Percentiles rank a stretch among this genome's conserved stretches.
phyloP scores from a whole-genome alignment of 2,888 invertebrate species.

The Calliphora vomitoria region DNA sequence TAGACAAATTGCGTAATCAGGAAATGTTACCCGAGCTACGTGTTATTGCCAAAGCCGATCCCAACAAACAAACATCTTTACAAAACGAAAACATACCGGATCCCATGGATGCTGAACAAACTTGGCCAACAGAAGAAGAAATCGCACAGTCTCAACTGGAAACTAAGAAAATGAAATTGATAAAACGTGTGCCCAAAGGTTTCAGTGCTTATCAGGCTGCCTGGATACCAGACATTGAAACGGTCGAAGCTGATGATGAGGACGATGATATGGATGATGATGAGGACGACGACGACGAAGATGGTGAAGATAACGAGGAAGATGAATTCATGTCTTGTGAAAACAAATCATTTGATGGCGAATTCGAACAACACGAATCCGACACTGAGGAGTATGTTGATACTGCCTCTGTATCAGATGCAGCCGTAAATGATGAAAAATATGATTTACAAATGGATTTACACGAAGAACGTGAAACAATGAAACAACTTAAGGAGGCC shows the following conservation, averaged over 20 bases:
- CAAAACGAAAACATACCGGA: slow-evolving; percentile 93
- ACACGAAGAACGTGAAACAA: slow-evolving; percentile 91
- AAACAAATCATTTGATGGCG: slow-evolving; percentile 84
- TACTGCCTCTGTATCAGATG: slow-evolving; percentile 89
- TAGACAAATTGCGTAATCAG: slow-evolving; percentile 84
- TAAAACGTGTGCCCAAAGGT: slow-evolving; percentile 95
- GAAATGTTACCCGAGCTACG: slow-evolving; percentile 81
- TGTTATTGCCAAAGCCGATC: slow-evolving; percentile 87
- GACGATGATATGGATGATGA: slow-evolving; percentile 82
- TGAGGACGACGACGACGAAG: slow-evolving; percentile 76
- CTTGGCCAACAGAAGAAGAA: slow-evolving; percentile 98
- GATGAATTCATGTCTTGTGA: slow-evolving; percentile 84
- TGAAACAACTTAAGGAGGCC: slow-evolving; percentile 90
- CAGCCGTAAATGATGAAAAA: slow-evolving; percentile 88
- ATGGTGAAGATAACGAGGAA: slow-evolving; percentile 75
- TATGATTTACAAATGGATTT: slow-evolving; percentile 90
- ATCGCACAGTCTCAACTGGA: slow-evolving; percentile 88
- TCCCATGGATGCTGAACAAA: slow-evolving; percentile 97
- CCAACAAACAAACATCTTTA: slow-evolving; percentile 89
- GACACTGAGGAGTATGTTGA: slow-evolving; percentile 89
- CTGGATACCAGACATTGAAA: slow-evolving; percentile 93
- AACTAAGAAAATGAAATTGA: slow-evolving; percentile 88
- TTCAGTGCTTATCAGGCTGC: slow-evolving; percentile 99
- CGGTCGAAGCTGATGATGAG: slow-evolving; percentile 86
- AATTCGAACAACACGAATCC: slow-evolving; percentile 84